Evolutionary conservation across 2,113 vertebrate genomes (phyloP), one percentile per base, ranked within the genome.

Genomic region (Rallus limicola): DNA sequence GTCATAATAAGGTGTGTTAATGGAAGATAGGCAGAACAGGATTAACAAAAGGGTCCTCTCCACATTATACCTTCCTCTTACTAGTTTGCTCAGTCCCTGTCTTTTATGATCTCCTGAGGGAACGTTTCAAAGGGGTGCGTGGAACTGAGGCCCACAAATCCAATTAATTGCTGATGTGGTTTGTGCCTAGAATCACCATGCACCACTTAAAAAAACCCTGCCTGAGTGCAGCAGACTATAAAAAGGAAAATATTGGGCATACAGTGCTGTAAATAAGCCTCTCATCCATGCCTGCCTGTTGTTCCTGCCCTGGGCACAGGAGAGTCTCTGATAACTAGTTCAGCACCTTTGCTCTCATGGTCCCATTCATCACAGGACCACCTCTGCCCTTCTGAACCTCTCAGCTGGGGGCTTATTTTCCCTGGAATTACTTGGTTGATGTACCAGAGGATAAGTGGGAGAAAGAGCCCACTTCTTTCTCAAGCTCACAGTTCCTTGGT

Each of bases 1-100:
- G 80, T 74, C 85, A 81, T 93, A 88, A 95, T 86, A 88, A 94
- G 86, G 79, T 90, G 83, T 76, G 86, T 92, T 97, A 94, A 93
- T 88, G 82, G 88, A 62, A 82, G 86, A 90, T 13, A 38, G 89
- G 79, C 68, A 92, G 90, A 83, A 76, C 40, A 69, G 81, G 59
- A 82, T 93, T 88, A 94, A 95, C 92, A 90, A 94, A 94, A 82
- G 83, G 44, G 20, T 63, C 82, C 81, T 91, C 83, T 85, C 65
- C 72, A 33, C 92, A 60, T 91, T 93, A 55, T 60, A 82, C 76
- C 82, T 95, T 76, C 50, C 78, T 87, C 92, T 86, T 28, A 56
- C 88, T 86, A 59, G 56, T 97, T 86, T 92, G 70, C 48, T 68
- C 64, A 82, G 72, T 91, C 78, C 53, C 62, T 2, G 31, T 34